Base-by-base conservation (phyloP, 2,113 vertebrate genomes). In the Uria aalge region DNA sequence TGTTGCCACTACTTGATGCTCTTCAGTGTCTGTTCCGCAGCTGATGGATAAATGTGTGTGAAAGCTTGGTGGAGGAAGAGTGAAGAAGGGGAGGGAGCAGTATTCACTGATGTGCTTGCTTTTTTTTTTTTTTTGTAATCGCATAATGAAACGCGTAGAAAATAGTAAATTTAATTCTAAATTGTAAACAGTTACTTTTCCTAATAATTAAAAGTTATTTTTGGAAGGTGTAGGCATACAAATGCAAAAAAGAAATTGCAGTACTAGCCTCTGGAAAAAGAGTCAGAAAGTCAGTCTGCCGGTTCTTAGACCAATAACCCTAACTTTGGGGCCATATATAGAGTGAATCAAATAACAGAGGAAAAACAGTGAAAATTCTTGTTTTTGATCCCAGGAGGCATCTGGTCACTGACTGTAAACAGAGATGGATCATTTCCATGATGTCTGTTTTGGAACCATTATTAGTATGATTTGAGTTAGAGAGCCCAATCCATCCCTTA, bases 71-170 rank as follows among this genome's bases (percentile, higher is more conserved):
- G 43, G 52, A 94, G 82, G 38, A 81, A 47, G 66, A 55, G 30
- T 48, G 47, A 68, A 64, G 21, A 86, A 74, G 29, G 57, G 69
- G 73, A 91, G 38, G 45, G 41, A 80, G 68, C 24, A 2, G 3
- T 64, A 19, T 19, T 77, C 30, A 4, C 56, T 75, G 6, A n/a
- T 21, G 27, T 63, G 30, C 50, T 60, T 30, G 6, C 16, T 69
- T 82, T 20, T 59, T 79, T 56, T 59, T 79, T 56, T 30, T 50
- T 80, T 68, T 81, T 63, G n/a, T 15, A 72, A 63, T 82, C 2
- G 5, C 40, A 10, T 72, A 63, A 68, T 56, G 20, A 55, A 60
- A 55, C 1, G 1, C 0, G 0, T 38, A 67, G 41, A 24, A 74
- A 75, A 52, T n/a, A 23, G 3, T 40, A 48, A 19, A 41, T 38